Evolutionary conservation across 2,888 invertebrate species (phyloP).

Genomic region (Pomacea canaliculata): DNA sequence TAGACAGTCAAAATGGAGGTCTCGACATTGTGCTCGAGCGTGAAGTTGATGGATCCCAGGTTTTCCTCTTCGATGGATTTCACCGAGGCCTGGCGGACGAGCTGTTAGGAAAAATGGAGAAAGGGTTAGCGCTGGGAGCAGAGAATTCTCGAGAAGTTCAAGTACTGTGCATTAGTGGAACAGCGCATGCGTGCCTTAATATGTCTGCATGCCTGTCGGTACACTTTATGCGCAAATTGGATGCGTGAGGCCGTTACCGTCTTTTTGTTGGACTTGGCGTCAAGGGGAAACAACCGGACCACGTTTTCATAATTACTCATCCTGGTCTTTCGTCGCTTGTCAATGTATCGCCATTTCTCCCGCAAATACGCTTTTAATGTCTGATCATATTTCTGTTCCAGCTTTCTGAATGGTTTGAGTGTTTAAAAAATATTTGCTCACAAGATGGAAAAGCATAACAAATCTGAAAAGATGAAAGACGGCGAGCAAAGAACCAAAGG

Average conservation of each 20-base stretch:
- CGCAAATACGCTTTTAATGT: too few relatives aligned
- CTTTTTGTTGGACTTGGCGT: too few relatives aligned
- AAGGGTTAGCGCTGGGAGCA: not conserved
- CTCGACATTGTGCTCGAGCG: constrained; percentile 76
- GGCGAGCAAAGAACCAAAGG: too few relatives aligned
- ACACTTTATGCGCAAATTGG: not conserved
- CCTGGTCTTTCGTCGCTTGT: too few relatives aligned
- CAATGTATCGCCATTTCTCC: too few relatives aligned
- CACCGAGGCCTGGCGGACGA: constrained; percentile 55
- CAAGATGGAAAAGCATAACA: too few relatives aligned
- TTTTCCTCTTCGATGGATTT: constrained; percentile 71
- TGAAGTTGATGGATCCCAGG: constrained; percentile 77
- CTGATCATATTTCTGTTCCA: too few relatives aligned
- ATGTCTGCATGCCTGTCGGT: not conserved
- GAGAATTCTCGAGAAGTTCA: not conserved
- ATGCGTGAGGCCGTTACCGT: not conserved
- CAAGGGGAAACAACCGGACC: too few relatives aligned
- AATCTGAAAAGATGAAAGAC: too few relatives aligned
- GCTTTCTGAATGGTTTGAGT: too few relatives aligned
- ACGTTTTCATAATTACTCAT: too few relatives aligned
- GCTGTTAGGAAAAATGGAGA: constrained; percentile 11
- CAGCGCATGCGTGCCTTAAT: not conserved
- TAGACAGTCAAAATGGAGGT: constrained; percentile 77
- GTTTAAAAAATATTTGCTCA: too few relatives aligned
- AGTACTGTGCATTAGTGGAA: not conserved